Evolutionary conservation across 2,797 vertebrate genomes (phyloP).

Genomic region (Eutrigla gurnardus): DNA sequence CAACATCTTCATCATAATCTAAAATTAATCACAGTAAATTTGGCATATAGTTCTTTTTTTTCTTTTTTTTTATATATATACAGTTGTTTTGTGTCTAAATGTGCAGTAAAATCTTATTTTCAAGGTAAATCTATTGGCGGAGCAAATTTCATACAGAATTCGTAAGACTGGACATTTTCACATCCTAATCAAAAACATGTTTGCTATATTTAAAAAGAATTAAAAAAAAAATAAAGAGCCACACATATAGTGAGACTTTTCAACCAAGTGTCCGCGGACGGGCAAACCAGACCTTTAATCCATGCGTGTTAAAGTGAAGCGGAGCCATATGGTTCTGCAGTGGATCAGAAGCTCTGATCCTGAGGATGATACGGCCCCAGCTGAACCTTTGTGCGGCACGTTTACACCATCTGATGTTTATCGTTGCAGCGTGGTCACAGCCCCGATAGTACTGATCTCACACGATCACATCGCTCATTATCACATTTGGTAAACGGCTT

Average conservation of each 20-base stretch:
- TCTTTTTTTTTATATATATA: slow-evolving; percentile 5
- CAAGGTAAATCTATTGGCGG: no score
- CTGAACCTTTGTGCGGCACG: slow-evolving; percentile 62
- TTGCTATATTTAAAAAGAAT: not conserved
- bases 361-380: slow-evolving; percentile 60
- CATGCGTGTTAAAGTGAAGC: slow-evolving; percentile 61
- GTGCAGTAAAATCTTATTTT: not conserved
- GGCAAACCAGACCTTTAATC: slow-evolving; percentile 59
- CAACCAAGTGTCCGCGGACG: slow-evolving; percentile 2
- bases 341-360: slow-evolving; percentile 73
- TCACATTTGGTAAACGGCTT: slow-evolving; percentile 47
- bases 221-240: not conserved
- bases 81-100: slow-evolving; percentile 21
- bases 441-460: slow-evolving; percentile 58
- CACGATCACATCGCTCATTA: slow-evolving; percentile 60
- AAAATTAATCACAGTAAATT: slow-evolving; percentile 41
- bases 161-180: not conserved
- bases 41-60: slow-evolving; percentile 6
- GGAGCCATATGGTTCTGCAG: slow-evolving; percentile 67
- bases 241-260: slow-evolving; percentile 30
- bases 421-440: slow-evolving; percentile 41
- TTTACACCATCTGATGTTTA: slow-evolving; percentile 75
- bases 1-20: slow-evolving; percentile 39
- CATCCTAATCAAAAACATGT: not conserved
- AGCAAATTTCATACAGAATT: not conserved